Evolutionary conservation across 2,888 invertebrate species (phyloP).

Genomic region (Acanthosepion pharaonis): DNA sequence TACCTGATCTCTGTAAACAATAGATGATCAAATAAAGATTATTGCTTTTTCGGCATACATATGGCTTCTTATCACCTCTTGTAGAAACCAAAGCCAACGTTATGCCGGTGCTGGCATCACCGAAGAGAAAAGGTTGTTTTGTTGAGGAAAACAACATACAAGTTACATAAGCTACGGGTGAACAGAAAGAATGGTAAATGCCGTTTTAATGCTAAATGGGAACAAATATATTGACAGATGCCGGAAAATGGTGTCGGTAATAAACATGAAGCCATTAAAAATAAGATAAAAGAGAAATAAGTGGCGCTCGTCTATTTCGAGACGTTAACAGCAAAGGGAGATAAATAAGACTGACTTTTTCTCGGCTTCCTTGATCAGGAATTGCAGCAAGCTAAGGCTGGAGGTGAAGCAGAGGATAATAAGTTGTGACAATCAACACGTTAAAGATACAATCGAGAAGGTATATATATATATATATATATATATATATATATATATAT

Average conservation of each 20-base stretch:
- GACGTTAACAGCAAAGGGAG: not conserved
- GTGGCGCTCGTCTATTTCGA: not conserved
- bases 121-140: no score
- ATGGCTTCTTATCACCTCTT: no score
- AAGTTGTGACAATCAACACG: not conserved
- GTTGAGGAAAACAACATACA: no score
- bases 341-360: not conserved
- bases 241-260: not conserved
- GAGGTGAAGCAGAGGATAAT: not conserved
- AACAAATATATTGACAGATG: not conserved
- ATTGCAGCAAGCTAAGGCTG: not conserved
- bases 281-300: not conserved
- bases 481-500: no score
- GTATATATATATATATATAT: no score
- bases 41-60: no score
- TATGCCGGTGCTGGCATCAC: no score
- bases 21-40: no score
- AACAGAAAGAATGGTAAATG: not conserved
- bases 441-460: not conserved
- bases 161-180: not conserved
- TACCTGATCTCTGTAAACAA: no score
- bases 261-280: constrained; percentile 1
- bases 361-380: not conserved
- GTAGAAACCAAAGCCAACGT: no score
- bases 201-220: not conserved